These are phyloP conservation scores for Calephelis perditalis DNA, from an alignment of 2,888 invertebrate species.

Conservation along the genomic window DNA sequence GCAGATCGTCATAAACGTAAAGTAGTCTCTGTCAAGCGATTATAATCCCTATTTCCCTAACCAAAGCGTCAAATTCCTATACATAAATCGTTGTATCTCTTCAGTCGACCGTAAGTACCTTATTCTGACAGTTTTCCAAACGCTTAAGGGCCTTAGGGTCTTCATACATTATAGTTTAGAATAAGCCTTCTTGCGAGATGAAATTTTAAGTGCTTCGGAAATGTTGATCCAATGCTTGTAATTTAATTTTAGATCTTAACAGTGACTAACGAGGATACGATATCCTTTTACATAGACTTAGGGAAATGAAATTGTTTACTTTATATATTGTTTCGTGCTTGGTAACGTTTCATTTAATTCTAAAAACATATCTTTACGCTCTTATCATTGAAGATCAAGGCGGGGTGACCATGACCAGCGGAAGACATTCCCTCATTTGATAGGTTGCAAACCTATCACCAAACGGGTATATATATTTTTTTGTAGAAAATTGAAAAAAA, in stretches of 20 bases:
- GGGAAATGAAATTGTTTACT: too few relatives aligned
- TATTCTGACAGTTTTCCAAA: conserved; percentile 24
- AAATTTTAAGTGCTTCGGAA: conserved; percentile 53
- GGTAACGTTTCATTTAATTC: too few relatives aligned
- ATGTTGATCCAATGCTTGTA: conserved; percentile 42
- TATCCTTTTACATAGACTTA: background rate
- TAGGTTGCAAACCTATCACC: too few relatives aligned
- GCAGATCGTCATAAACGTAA: conserved; percentile 14
- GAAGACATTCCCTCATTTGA: too few relatives aligned
- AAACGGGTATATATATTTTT: too few relatives aligned
- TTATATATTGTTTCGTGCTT: too few relatives aligned
- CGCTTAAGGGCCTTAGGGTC: conserved; percentile 33
- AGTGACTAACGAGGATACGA: conserved; percentile 4
- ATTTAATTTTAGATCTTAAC: conserved; percentile 44
- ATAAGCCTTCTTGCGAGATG: conserved; percentile 47
- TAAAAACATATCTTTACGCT: too few relatives aligned
- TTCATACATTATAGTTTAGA: conserved; percentile 52
- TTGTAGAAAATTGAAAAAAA: too few relatives aligned
- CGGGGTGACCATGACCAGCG: too few relatives aligned
- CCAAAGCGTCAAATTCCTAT: background rate
- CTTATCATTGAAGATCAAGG: too few relatives aligned
- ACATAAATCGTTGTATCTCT: conserved; percentile 7
- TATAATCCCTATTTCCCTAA: background rate
- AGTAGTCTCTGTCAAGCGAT: conserved; percentile 4
- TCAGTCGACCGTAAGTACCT: conserved; percentile 14